Conservation (phyloP, 2,113 vertebrate species). For the Equus przewalskii region DNA sequence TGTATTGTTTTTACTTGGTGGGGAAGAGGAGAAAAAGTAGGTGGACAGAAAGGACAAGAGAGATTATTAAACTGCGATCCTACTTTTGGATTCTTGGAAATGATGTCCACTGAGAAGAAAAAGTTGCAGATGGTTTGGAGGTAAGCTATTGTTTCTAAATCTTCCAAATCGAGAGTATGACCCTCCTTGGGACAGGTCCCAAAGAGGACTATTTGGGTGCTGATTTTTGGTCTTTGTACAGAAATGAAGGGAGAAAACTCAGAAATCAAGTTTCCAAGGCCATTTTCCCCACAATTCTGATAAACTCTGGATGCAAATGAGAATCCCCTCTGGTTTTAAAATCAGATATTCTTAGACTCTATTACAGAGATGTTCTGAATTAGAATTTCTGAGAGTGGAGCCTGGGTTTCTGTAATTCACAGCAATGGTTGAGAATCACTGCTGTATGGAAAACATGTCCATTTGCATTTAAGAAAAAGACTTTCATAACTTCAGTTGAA, state of each 20-base stretch:
- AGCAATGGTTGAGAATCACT: neutral
- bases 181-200: neutral
- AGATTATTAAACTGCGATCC: neutral
- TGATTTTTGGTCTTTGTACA: neutral
- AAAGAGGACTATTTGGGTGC: neutral
- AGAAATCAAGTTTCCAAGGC: neutral
- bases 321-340: neutral
- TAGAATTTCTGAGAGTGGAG: neutral
- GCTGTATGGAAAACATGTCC: neutral
- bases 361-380: neutral
- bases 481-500: neutral
- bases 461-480: neutral
- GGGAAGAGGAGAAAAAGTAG: neutral
- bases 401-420: neutral
- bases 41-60: neutral
- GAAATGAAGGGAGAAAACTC: neutral
- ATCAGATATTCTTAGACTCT: neutral
- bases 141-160: neutral
- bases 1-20: neutral
- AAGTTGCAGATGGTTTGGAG: neutral
- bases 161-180: neutral
- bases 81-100: neutral
- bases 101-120: neutral
- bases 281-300: neutral
- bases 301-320: neutral